phyloP scores from a whole-genome alignment of 2,888 invertebrate species.

The Epinotia brunnichana region DNA sequence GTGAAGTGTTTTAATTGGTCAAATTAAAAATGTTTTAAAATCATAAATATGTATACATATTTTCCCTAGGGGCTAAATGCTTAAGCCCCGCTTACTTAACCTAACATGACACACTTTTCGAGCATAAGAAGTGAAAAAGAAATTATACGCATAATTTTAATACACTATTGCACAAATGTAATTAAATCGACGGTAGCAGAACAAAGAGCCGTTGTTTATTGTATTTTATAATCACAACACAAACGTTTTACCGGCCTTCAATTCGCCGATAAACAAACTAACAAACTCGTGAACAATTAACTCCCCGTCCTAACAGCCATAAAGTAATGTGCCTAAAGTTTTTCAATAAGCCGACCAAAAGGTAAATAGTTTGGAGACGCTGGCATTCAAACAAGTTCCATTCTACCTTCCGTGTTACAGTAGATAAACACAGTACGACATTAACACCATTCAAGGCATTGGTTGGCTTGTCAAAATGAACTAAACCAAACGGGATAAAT shows the following conservation, averaged over 20 bases:
- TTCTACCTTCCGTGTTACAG: constrained; percentile 16
- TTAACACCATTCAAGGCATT: neutral
- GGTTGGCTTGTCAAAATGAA: neutral
- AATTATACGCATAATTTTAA: neutral
- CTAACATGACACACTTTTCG: no score
- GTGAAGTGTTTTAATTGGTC: no score
- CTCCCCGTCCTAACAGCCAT: constrained; percentile 40
- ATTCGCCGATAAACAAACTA: constrained; percentile 17
- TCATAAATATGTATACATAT: no score
- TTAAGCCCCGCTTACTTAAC: no score
- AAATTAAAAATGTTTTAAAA: no score
- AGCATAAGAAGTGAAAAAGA: no score
- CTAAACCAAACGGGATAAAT: neutral
- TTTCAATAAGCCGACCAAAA: constrained; percentile 74
- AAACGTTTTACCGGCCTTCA: neutral
- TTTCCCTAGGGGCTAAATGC: no score
- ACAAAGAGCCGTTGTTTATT: constrained; percentile 1
- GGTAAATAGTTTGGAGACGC: constrained; percentile 68
- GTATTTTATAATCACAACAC: neutral
- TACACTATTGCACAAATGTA: no score
- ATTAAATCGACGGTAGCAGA: neutral
- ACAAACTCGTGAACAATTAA: constrained; percentile 36
- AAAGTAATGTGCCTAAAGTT: constrained; percentile 74
- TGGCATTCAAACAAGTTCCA: constrained; percentile 62
- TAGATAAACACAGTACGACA: constrained; percentile 6